These are phyloP conservation scores for Alces alces DNA, from an alignment of 2,113 vertebrate species.

Conservation along the genomic window DNA sequence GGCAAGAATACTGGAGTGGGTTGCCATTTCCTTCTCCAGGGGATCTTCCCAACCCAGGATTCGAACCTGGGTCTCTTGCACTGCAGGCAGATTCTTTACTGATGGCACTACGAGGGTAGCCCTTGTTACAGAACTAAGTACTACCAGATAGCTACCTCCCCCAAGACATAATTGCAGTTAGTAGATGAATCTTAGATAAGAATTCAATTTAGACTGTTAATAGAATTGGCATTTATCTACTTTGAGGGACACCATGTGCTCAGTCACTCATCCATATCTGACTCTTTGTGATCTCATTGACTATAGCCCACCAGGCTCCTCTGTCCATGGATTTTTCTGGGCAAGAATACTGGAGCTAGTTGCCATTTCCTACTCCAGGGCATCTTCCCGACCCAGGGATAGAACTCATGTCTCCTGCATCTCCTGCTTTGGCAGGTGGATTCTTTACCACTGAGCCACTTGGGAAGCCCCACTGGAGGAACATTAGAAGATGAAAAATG, in stretches of 20 bases:
- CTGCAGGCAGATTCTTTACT: neutral
- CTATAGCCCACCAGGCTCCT: neutral
- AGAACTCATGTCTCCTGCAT: neutral
- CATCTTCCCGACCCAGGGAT: neutral
- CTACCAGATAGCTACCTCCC: neutral
- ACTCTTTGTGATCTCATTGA: neutral
- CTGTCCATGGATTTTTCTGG: neutral
- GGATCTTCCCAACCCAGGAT: neutral
- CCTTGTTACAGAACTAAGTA: neutral
- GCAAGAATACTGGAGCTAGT: neutral
- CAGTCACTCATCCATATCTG: neutral
- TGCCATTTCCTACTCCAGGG: neutral
- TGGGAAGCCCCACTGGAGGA: neutral
- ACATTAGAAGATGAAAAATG: neutral
- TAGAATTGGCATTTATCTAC: neutral
- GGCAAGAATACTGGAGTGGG: neutral
- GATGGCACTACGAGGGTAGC: neutral
- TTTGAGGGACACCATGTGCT: neutral
- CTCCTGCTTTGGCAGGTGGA: neutral
- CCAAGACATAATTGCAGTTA: neutral
- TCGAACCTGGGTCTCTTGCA: neutral
- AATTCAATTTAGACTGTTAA: conserved; percentile 14
- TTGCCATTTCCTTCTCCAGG: neutral
- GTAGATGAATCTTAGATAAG: neutral
- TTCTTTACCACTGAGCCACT: neutral